Percentiles rank a stretch among this genome's conserved stretches.
These are phyloP conservation scores for Eugnorisma glareosa DNA, from an alignment of 2,888 invertebrate species.

Conservation along the genomic window DNA sequence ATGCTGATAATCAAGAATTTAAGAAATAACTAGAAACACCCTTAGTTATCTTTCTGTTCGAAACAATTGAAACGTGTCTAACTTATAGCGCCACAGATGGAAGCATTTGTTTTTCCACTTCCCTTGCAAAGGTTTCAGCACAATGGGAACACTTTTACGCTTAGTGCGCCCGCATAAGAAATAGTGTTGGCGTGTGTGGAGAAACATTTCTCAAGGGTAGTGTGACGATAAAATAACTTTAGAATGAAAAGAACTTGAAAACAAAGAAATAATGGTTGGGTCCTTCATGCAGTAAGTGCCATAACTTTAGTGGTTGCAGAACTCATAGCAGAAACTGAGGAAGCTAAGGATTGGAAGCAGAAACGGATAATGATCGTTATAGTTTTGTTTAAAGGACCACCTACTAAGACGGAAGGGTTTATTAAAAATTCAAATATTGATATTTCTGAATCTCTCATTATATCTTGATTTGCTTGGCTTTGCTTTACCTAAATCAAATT, in stretches of 20 bases:
- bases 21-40: background rate
- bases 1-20: background rate
- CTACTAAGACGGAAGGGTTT: background rate
- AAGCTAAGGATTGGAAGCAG: slow-evolving; percentile 1
- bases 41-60: background rate
- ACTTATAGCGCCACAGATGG: slow-evolving; percentile 28
- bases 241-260: slow-evolving; percentile 39
- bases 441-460: slow-evolving; percentile 23
- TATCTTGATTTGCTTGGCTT: slow-evolving; percentile 1
- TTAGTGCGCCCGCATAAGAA: slow-evolving; percentile 57
- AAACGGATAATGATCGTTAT: background rate
- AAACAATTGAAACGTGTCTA: slow-evolving; percentile 49
- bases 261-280: slow-evolving; percentile 24
- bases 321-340: background rate
- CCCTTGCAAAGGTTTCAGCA: slow-evolving; percentile 72
- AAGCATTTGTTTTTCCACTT: slow-evolving; percentile 75
- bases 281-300: slow-evolving; percentile 12
- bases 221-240: slow-evolving; percentile 34
- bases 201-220: slow-evolving; percentile 32
- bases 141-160: slow-evolving; percentile 77
- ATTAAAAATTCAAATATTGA: slow-evolving; percentile 15
- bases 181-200: slow-evolving; percentile 61
- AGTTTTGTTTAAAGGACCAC: slow-evolving; percentile 1
- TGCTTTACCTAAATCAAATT: slow-evolving; percentile 26
- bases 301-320: slow-evolving; percentile 8